Evolutionary conservation across 2,113 vertebrate genomes (phyloP).

Genomic region (Tragelaphus strepsiceros): DNA sequence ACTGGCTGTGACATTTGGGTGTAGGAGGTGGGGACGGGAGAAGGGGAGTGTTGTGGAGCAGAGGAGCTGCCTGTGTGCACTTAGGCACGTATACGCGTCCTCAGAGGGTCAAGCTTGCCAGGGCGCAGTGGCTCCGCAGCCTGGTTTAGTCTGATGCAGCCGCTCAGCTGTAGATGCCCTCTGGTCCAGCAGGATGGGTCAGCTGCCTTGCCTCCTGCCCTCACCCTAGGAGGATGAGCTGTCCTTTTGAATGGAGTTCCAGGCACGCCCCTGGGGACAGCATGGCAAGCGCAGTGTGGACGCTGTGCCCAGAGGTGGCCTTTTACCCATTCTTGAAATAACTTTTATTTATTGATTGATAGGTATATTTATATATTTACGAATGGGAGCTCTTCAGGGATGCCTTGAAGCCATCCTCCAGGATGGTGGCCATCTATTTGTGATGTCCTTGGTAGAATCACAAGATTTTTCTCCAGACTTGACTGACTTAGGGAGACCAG

Average conservation of each 20-base stretch:
- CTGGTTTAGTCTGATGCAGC: background rate
- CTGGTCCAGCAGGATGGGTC: background rate
- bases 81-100: background rate
- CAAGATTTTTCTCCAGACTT: background rate
- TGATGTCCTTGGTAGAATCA: background rate
- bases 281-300: background rate
- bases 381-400: background rate
- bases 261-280: background rate
- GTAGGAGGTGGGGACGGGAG: background rate
- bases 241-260: background rate
- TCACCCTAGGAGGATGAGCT: background rate
- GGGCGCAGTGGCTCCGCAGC: background rate
- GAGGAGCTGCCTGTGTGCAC: background rate
- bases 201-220: slow-evolving; percentile 13
- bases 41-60: background rate
- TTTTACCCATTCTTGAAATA: background rate
- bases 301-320: background rate
- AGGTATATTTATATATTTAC: slow-evolving; percentile 21
- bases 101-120: slow-evolving; percentile 6
- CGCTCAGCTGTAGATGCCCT: background rate
- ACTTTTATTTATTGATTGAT: slow-evolving; percentile 9
- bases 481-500: background rate
- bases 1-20: background rate
- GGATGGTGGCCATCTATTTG: background rate
- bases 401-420: background rate